phyloP scores from a whole-genome alignment of 2,113 vertebrate genomes.

The Otis tarda region DNA sequence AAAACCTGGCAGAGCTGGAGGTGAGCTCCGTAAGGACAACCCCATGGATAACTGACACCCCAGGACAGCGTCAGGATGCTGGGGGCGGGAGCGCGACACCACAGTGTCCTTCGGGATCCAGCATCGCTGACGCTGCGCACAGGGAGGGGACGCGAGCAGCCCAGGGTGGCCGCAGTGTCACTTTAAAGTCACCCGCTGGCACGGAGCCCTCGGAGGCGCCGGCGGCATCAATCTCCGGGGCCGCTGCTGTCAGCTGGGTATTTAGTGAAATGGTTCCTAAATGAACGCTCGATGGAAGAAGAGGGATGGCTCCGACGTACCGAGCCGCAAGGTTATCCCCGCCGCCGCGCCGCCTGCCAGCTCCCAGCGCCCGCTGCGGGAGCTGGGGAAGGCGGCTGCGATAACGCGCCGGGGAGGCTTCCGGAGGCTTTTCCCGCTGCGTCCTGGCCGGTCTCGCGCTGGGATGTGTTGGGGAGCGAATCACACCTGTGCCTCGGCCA shows the following conservation, averaged over 20 bases:
- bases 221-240: slow-evolving; percentile 33
- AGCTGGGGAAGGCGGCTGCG: neutral
- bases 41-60: accelerated
- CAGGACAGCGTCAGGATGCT: neutral
- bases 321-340: neutral
- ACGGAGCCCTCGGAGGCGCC: neutral
- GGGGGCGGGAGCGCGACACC: neutral
- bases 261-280: slow-evolving; percentile 46
- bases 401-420: accelerated
- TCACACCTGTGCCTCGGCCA: accelerated
- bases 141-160: neutral
- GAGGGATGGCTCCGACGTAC: slow-evolving; percentile 6
- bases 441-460: accelerated
- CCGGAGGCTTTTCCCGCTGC: neutral
- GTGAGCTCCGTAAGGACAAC: neutral
- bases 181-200: neutral
- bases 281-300: slow-evolving; percentile 29
- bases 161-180: neutral
- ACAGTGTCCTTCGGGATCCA: accelerated
- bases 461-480: accelerated
- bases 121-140: accelerated
- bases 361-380: neutral
- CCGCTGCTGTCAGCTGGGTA: slow-evolving; percentile 25
- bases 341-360: neutral
- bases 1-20: neutral